These are phyloP conservation scores for Rattus norvegicus DNA, from an alignment of 2,113 vertebrate genomes.

Conservation along the genomic window GRCr8 NC_086029.1:92511501-92512000, in stretches of 20 bases:
- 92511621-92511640: background rate
- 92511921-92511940: background rate
- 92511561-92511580: background rate
- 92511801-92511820: background rate
- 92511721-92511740: background rate
- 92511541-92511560: background rate
- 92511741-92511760: background rate
- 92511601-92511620: background rate
- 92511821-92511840: background rate
- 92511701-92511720: background rate
- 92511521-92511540: background rate
- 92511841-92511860: background rate
- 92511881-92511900: background rate
- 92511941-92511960: too few species aligned
- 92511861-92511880: constrained; percentile 37
- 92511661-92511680: background rate
- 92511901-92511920: background rate
- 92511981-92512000: background rate
- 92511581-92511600: background rate
- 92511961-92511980: background rate
- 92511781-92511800: background rate
- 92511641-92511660: background rate
- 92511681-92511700: background rate
- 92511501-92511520: background rate
- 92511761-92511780: background rate